Base-by-base conservation (phyloP, 2,113 vertebrate genomes). In the Eudyptes chrysolophus region DNA sequence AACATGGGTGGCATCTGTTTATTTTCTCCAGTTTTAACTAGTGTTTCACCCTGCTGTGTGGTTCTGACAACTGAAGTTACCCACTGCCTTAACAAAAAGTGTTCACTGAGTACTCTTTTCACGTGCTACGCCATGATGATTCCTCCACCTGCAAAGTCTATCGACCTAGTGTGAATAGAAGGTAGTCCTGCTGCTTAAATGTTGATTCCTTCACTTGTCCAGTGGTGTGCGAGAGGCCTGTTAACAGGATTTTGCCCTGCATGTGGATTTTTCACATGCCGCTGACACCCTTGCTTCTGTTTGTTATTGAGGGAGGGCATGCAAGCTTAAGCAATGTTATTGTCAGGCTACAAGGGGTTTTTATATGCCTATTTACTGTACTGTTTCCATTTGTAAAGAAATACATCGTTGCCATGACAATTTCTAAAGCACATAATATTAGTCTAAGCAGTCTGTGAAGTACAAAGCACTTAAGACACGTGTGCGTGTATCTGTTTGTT, bases 341-440 rank as follows among this genome's bases (percentile, higher is more conserved):
- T 97, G 89, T 58, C 70, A 80, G 74, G 42, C 85, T 89, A 84
- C 92, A 94, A 65, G 90, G 46, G 71, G 48, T 9, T 84, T 81
- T 95, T 93, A 7, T 51, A 60, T 91, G 94, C 88, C 76, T 90
- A 26, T 96, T 97, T 96, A 68, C 92, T 34, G 2, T 64, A 58
- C 66, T n/a, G 55, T 24, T 80, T 62, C 49, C 26, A 10, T 65
- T 97, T 94, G 82, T 72, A 86, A 72, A 62, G 94, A 34, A 93
- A 44, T 6, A 18, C 4, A 1, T 52, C 2, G 64, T 95, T 97
- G 74, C 89, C 95, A 90, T 92, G 95, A 22, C 88, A 9, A 76
- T 94, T 72, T 65, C 77, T 46, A 77, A 58, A 83, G 80, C 52
- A 27, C 51, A 1, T 7, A 8, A 38, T 16, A 8, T 16, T 44